A percentile compares a stretch with the other conserved stretches of the same genome.
Evolutionary conservation across 2,113 vertebrate species (phyloP).

Genomic region (Percopsis transmontana): DNA sequence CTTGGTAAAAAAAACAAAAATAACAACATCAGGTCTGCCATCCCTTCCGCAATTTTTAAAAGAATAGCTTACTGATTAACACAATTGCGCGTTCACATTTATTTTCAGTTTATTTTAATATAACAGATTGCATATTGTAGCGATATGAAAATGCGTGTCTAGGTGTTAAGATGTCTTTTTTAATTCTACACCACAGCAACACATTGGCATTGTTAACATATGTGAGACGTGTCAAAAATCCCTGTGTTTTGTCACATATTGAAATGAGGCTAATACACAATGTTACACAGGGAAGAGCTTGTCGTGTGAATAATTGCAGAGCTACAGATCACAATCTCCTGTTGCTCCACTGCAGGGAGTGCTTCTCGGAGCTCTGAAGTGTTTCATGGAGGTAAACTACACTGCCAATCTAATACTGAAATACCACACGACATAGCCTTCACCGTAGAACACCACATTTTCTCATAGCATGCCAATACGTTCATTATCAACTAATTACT

Average conservation of each 20-base stretch:
- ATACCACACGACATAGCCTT: not conserved
- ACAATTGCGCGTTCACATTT: slow-evolving; percentile 63
- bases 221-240: slow-evolving; percentile 73
- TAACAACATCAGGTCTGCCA: slow-evolving; percentile 63
- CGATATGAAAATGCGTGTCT: slow-evolving; percentile 67
- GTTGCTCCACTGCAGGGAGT: slow-evolving; percentile 40
- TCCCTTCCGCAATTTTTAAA: slow-evolving; percentile 64
- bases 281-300: slow-evolving; percentile 55
- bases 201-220: slow-evolving; percentile 75
- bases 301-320: slow-evolving; percentile 66
- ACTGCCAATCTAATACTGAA: not conserved
- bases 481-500: slow-evolving; percentile 2
- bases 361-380: slow-evolving; percentile 7
- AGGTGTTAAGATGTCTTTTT: slow-evolving; percentile 77
- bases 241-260: slow-evolving; percentile 74
- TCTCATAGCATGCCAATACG: not conserved
- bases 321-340: slow-evolving; percentile 45
- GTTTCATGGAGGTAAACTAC: slow-evolving; percentile 32
- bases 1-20: not conserved
- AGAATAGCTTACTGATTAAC: slow-evolving; percentile 77
- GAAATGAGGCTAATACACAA: slow-evolving; percentile 59
- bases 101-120: slow-evolving; percentile 71
- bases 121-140: slow-evolving; percentile 75
- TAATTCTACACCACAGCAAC: slow-evolving; percentile 63
- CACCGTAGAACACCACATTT: not conserved